These are phyloP conservation scores for Lipophrys pholis DNA, from an alignment of 2,113 vertebrate species.

Conservation along the genomic window DNA sequence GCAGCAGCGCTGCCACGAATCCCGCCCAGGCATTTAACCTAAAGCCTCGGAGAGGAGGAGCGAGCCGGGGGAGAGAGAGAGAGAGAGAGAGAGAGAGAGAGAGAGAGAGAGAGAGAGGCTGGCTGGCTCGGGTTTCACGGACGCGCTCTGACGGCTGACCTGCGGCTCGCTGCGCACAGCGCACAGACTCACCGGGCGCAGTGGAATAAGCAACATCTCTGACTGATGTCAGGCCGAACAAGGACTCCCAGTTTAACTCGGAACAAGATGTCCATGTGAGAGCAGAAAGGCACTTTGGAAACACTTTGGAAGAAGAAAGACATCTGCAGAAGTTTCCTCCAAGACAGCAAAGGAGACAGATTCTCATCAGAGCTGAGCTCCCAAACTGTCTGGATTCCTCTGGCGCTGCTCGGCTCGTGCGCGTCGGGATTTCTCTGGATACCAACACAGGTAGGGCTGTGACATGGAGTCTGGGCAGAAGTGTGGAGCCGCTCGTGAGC, in stretches of 20 bases:
- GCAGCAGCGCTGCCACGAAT: slow-evolving; percentile 63
- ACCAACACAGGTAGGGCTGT: not conserved
- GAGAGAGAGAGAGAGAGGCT: too few species aligned
- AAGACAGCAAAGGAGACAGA: not conserved
- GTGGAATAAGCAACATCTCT: slow-evolving; percentile 38
- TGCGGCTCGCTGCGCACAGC: slow-evolving; percentile 13
- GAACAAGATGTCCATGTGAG: slow-evolving; percentile 24
- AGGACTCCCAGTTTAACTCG: slow-evolving; percentile 35
- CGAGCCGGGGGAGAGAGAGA: slow-evolving; percentile 33
- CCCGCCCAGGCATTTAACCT: slow-evolving; percentile 80
- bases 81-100: too few species aligned
- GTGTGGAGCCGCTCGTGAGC: slow-evolving; percentile 33
- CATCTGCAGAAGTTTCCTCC: not conserved
- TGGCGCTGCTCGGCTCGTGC: slow-evolving; percentile 16
- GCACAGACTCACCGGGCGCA: slow-evolving; percentile 47
- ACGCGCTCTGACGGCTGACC: slow-evolving; percentile 57
- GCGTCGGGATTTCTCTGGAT: slow-evolving; percentile 45
- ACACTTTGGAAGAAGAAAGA: slow-evolving; percentile 12
- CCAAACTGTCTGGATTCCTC: slow-evolving; percentile 12
- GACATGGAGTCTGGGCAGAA: slow-evolving; percentile 75
- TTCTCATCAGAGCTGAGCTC: not conserved
- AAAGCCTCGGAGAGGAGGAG: slow-evolving; percentile 80
- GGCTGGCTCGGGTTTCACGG: slow-evolving; percentile 73
- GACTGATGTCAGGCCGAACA: slow-evolving; percentile 20
- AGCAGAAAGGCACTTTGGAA: slow-evolving; percentile 3